Conservation (phyloP, 2,797 vertebrate species). For the Phoxinus dragarum region DNA sequence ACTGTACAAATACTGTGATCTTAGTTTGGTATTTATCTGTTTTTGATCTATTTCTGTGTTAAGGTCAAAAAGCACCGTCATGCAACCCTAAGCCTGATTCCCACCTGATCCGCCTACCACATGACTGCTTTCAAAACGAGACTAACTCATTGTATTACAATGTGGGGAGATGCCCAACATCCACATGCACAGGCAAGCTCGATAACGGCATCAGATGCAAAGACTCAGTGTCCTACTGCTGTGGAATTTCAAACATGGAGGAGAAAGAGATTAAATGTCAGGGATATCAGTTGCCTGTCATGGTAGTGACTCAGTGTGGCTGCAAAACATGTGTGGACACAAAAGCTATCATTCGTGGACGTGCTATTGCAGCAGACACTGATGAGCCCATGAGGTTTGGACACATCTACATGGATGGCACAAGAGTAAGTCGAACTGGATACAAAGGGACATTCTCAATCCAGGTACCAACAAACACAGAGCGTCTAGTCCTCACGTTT, state of each 20-base stretch:
- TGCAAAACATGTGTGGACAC: constrained; percentile 92
- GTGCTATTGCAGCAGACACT: constrained; percentile 88
- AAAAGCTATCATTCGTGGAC: constrained; percentile 86
- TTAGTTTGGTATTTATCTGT: background rate
- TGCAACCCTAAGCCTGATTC: constrained; percentile 87
- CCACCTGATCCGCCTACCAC: constrained; percentile 89
- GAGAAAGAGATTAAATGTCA: constrained; percentile 85
- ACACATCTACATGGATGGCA: constrained; percentile 90
- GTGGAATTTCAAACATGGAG: constrained; percentile 88
- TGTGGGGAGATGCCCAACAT: constrained; percentile 87
- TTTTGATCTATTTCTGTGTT: constrained; percentile 54
- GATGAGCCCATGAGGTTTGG: constrained; percentile 96
- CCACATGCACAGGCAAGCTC: constrained; percentile 83
- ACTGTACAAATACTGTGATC: background rate
- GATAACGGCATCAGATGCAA: constrained; percentile 90
- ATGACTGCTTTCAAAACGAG: constrained; percentile 92
- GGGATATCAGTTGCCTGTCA: constrained; percentile 89
- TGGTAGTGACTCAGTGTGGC: constrained; percentile 85
- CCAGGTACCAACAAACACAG: constrained; percentile 87
- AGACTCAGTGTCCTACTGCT: constrained; percentile 89
- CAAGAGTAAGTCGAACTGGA: constrained; percentile 91
- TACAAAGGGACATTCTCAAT: constrained; percentile 97
- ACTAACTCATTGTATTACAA: constrained; percentile 91
- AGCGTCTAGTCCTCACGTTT: constrained; percentile 94
- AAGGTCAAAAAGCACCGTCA: constrained; percentile 81